Base-by-base conservation (phyloP, 1,140 invertebrate species). In the Eupeodes corollae region DNA sequence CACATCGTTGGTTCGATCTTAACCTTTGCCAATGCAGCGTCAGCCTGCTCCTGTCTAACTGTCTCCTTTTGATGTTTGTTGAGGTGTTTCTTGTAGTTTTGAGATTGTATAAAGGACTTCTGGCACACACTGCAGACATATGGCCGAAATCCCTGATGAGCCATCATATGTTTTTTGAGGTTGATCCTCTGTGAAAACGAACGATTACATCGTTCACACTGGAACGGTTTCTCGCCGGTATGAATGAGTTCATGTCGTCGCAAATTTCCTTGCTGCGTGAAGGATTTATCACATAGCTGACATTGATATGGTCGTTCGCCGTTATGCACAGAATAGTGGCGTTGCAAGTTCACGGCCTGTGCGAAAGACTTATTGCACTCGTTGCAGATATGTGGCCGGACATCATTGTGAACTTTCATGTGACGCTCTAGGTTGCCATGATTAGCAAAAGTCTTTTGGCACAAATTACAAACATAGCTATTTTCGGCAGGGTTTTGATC, bases 241-340 rank as follows among this genome's bases (percentile, higher is more conserved):
- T 68, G 65, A 55, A 56, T 64, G 52, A 68, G 60, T 53, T 68
- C 60, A 54, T 68, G 65, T 38, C 64, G 64, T 40, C 62, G 67
- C 61, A 68, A 61, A 52, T 68, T 68, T 48, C 63, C 63, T 44
- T 66, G 63, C 53, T 68, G 65, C 34, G 65, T 67, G 43, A 68
- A 68, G 38, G 61, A 61, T 54, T 68, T 68, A 39, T 61, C 56
- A 57, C 65, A 68, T 43, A 66, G 63, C 35, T 55, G 61, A 45
- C 65, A 68, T 33, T 56, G 56, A 54, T 61, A 67, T 46, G 64
- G 65, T 44, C 64, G 55, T 47, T 66, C 63, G 19, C 65, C 65
- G 46, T 59, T 67, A 49, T 68, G 65, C 15, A 68, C 65, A 14
- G 61, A 60, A 43, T 57, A 65, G 46, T 67, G 64, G 8, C 64